Base-by-base conservation (phyloP, 2,888 invertebrate genomes). In the Cecidostiba fungosa region DNA sequence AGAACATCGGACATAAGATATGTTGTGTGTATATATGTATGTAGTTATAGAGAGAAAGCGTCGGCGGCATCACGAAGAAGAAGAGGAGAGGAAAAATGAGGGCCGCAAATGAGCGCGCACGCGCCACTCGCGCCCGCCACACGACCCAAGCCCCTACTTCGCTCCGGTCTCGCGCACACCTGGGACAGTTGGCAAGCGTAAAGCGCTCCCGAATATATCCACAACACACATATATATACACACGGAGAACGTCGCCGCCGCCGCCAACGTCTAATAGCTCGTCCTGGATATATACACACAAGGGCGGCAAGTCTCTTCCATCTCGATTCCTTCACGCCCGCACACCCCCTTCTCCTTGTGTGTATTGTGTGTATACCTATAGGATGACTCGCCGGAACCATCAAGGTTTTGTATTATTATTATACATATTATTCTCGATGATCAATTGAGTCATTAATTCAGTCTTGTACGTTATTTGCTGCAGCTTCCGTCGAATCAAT, bases 171-270 rank as follows among this genome's bases (percentile, higher is more conserved):
- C 80, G 54, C 62, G 72, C 76, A 90, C 92, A 92, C 92, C 92
- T 92, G 92, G 92, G 93, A 93, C 93, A 93, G 93, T 93, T 93
- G 93, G 93, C 91, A 92, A 92, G 93, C 93, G 92, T 89, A 90
- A 88, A 88, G 14, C 83, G 77, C 72, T 80, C 73, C 74, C 23
- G 69, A 54, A 82, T 77, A 23, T 62, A 54, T 62, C 14, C 39
- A 6, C 59, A 26, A n/a, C 85, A 19, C 47, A 19, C 62, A 6
- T 19, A 3, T 19, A 54, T n/a, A n/a, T 54, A 54, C 19, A 16
- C 16, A 54, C n/a, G 19, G 4, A 54, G 16, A 50, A 16, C 50
- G 14, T 54, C n/a, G 43, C 2, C 32, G 14, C 50, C 54, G 19
- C n/a, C 19, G 54, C 54, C 4, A 54, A 54, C 54, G 50, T 50